Evolutionary conservation across 2,797 vertebrate genomes (phyloP).

Genomic region (Masticophis lateralis): DNA sequence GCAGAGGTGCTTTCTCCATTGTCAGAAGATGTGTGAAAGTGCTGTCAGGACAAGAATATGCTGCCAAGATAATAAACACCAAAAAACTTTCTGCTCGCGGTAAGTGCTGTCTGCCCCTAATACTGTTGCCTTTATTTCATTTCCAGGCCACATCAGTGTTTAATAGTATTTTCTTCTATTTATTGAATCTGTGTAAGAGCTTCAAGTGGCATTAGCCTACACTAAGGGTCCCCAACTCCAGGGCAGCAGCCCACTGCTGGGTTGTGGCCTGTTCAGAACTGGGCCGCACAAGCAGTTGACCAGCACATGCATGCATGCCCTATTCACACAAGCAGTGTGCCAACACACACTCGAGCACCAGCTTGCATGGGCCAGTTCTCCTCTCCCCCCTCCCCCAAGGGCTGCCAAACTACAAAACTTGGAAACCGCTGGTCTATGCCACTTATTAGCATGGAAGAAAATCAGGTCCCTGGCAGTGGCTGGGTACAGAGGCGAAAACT

Average conservation of each 20-base stretch:
- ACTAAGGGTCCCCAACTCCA: neutral
- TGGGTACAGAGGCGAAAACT: neutral
- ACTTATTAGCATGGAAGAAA: neutral
- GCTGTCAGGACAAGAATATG: constrained; percentile 92
- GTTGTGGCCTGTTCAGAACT: neutral
- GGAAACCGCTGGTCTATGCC: neutral
- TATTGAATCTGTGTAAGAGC: neutral
- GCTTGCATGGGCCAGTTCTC: neutral
- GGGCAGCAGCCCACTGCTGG: neutral
- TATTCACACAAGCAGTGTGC: neutral
- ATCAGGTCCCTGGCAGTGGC: neutral
- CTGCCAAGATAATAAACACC: constrained; percentile 98
- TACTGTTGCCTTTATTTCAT: neutral
- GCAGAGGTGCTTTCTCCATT: constrained; percentile 96
- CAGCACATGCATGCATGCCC: neutral
- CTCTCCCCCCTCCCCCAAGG: accelerated
- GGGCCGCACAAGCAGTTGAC: neutral
- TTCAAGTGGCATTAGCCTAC: neutral
- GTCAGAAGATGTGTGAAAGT: constrained; percentile 95
- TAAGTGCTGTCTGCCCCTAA: constrained; percentile 57
- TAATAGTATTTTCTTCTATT: neutral
- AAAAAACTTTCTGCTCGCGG: constrained; percentile 96
- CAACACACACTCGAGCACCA: neutral
- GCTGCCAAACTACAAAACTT: neutral
- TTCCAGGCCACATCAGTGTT: neutral